Base-by-base conservation (phyloP, 2,113 vertebrate genomes). In the Anolis carolinensis region DNA sequence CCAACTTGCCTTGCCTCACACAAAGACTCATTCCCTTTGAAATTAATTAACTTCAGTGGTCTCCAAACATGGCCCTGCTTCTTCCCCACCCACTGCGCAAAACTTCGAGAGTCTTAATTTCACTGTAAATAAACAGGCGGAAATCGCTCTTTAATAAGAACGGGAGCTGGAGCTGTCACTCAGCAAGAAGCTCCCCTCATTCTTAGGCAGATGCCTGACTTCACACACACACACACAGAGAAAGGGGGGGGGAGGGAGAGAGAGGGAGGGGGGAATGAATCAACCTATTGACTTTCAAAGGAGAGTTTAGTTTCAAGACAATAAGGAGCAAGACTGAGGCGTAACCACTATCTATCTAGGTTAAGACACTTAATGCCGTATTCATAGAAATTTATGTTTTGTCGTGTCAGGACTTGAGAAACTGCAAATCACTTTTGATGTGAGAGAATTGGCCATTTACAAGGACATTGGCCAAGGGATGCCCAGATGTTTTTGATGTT, bases 61-160 rank as follows among this genome's bases (percentile, higher is more conserved):
- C 77, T 1, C 11, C 65, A 23, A 82, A 90, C 50, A 32, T 82
- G 23, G 82, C 79, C 48, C 5, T 67, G 83, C 77, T 68, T 82
- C 71, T 44, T 65, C 48, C 44, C 67, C 74, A 87, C 83, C 16
- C 55, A 73, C 48, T 70, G 16, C 30, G 36, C 77, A 63, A 81
- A 87, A 86, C 21, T 59, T 10, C 5, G 3, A 55, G 65, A 81
- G 74, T 85, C 52, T 82, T 73, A 86, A 81, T 86, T 44, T 32
- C 65, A 88, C n/a, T 70, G 1, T 21, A 81, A 80, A 88, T 18
- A 81, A 80, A 88, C 30, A 70, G 0, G 10, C 1, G 77, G 1
- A 62, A 70, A 88, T 84, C 27, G 72, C 4, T 88, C 77, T n/a
- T 34, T 25, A 55, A 75, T 75, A 79, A 70, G n/a, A 84, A 85